A percentile compares a stretch with the other conserved stretches of the same genome.
Conservation (phyloP, 2,113 vertebrate genomes). For the Trochalopteron elliotii region DNA sequence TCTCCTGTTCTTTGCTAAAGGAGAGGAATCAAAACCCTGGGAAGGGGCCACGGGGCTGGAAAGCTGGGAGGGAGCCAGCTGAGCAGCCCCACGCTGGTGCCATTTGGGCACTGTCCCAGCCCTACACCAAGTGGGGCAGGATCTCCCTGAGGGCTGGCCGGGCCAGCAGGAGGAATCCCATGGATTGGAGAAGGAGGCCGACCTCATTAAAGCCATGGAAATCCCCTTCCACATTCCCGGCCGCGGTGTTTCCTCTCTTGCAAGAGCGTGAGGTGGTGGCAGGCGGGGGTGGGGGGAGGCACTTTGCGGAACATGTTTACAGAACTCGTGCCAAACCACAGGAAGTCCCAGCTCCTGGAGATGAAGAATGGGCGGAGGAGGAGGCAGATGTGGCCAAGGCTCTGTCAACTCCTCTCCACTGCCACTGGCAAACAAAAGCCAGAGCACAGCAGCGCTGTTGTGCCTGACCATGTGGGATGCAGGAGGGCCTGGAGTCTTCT, state of each 20-base stretch:
- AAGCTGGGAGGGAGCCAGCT: neutral
- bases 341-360: constrained; percentile 49
- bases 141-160: neutral
- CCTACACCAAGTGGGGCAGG: neutral
- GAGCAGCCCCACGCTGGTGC: neutral
- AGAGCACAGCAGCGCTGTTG: neutral
- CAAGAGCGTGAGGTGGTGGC: neutral
- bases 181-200: neutral
- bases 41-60: neutral
- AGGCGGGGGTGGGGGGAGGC: neutral
- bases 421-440: neutral
- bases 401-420: neutral
- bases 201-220: neutral
- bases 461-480: neutral
- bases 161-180: neutral
- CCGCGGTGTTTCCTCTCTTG: constrained; percentile 28
- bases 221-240: constrained; percentile 29
- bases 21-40: neutral
- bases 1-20: neutral
- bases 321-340: constrained; percentile 62
- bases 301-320: constrained; percentile 48
- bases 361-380: constrained; percentile 3
- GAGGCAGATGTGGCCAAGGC: neutral
- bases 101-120: neutral
- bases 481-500: neutral